A percentile compares a stretch with the other conserved stretches of the same genome.
Conservation (phyloP, 2,797 vertebrate species). For the Halcyon badia region DNA sequence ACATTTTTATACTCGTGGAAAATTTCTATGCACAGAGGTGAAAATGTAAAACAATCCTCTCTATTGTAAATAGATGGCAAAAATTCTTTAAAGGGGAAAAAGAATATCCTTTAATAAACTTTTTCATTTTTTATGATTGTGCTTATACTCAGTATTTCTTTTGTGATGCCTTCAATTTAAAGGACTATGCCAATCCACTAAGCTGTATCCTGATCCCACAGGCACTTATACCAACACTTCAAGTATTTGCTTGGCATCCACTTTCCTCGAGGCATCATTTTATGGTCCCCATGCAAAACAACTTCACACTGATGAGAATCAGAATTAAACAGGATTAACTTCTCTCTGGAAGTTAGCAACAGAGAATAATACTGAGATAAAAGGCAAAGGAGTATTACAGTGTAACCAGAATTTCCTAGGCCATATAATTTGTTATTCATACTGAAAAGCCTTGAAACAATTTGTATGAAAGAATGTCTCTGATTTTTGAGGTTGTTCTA, state of each 20-base stretch:
- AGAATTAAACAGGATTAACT: conserved; percentile 22
- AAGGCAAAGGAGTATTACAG: background rate
- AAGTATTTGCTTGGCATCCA: conserved; percentile 5
- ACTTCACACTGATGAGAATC: background rate
- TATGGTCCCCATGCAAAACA: conserved; percentile 2
- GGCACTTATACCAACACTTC: background rate
- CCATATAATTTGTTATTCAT: background rate
- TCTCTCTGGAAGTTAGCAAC: conserved; percentile 10
- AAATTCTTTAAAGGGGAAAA: background rate
- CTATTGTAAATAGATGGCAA: conserved; percentile 46
- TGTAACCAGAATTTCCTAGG: background rate
- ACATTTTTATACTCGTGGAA: conserved; percentile 47
- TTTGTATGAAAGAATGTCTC: background rate
- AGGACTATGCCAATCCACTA: background rate
- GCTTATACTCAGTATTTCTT: background rate
- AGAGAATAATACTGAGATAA: background rate
- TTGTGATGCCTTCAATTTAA: background rate
- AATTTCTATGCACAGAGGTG: conserved; percentile 52
- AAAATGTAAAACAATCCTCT: conserved; percentile 55
- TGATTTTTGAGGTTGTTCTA: background rate
- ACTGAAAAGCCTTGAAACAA: background rate
- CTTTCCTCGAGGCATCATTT: conserved; percentile 11
- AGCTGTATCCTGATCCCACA: conserved; percentile 7
- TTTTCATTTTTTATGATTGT: background rate
- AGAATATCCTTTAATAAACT: background rate